Evolutionary conservation across 2,113 vertebrate genomes (phyloP).

Genomic region (Chaenocephalus aceratus): DNA sequence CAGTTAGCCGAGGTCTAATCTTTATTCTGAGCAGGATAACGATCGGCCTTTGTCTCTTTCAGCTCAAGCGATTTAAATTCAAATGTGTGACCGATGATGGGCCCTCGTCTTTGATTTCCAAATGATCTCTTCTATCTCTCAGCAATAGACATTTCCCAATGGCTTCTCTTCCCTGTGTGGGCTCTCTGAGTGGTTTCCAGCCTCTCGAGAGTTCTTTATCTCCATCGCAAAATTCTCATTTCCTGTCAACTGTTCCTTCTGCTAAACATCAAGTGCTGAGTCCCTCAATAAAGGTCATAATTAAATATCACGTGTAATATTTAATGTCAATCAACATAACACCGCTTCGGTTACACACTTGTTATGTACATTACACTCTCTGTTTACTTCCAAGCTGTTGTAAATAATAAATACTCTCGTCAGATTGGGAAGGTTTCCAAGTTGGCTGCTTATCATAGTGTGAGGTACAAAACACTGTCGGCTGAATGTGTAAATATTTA

Average conservation of each 20-base stretch:
- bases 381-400: not conserved
- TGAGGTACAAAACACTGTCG: no score
- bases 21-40: not conserved
- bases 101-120: not conserved
- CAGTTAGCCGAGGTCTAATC: conserved; percentile 16
- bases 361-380: not conserved
- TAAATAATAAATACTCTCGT: not conserved
- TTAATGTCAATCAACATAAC: conserved; percentile 15
- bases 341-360: not conserved
- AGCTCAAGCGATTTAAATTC: conserved; percentile 37
- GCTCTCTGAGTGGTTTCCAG: not conserved
- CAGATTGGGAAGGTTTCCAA: not conserved
- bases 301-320: conserved; percentile 14
- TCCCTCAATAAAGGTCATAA: conserved; percentile 1
- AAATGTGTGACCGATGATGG: conserved; percentile 10
- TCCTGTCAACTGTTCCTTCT: not conserved
- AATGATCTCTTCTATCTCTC: conserved; percentile 14
- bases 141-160: not conserved
- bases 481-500: not conserved
- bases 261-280: not conserved
- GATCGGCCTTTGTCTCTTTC: conserved; percentile 15
- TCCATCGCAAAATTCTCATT: no score
- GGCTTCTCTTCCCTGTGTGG: not conserved
- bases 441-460: not conserved
- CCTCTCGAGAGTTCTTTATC: not conserved